These are phyloP conservation scores for Thalassarche chlororhynchos DNA, from an alignment of 2,113 vertebrate genomes.

Conservation along the genomic window DNA sequence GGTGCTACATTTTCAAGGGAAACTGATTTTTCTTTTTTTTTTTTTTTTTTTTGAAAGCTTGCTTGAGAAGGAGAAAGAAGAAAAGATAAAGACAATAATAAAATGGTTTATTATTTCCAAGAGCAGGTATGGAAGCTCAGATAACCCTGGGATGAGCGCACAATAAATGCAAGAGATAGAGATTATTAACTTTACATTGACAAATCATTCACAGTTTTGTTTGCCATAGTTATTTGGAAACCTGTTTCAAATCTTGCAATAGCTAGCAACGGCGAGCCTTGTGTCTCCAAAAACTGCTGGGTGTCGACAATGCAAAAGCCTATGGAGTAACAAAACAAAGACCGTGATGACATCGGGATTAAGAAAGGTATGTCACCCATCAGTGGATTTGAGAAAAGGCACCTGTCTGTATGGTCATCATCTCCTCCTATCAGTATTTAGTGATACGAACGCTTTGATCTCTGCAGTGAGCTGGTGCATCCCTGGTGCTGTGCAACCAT, in stretches of 20 bases:
- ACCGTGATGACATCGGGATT: not conserved
- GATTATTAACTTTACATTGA: constrained; percentile 50
- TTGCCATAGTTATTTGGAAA: constrained; percentile 41
- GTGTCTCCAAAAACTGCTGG: not conserved
- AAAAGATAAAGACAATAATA: constrained; percentile 53
- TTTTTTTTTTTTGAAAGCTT: not conserved
- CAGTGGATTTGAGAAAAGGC: not conserved
- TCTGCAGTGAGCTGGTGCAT: not conserved
- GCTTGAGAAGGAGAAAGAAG: constrained; percentile 29
- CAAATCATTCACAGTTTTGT: constrained; percentile 53
- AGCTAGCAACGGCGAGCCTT: not conserved
- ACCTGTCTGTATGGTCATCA: not conserved
- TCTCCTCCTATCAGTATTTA: not conserved
- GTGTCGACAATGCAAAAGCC: not conserved
- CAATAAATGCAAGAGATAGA: constrained; percentile 15
- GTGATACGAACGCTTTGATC: not conserved
- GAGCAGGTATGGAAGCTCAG: not conserved
- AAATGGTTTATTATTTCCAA: constrained; percentile 64
- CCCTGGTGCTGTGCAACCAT: not conserved
- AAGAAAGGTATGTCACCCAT: not conserved
- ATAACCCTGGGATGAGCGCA: constrained; percentile 16
- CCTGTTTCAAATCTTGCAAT: not conserved
- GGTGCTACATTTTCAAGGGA: not conserved
- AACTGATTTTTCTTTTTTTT: not conserved
- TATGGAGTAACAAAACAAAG: not conserved